Conservation (phyloP, 2,888 invertebrate genomes). For the Drosophila dives region DNA sequence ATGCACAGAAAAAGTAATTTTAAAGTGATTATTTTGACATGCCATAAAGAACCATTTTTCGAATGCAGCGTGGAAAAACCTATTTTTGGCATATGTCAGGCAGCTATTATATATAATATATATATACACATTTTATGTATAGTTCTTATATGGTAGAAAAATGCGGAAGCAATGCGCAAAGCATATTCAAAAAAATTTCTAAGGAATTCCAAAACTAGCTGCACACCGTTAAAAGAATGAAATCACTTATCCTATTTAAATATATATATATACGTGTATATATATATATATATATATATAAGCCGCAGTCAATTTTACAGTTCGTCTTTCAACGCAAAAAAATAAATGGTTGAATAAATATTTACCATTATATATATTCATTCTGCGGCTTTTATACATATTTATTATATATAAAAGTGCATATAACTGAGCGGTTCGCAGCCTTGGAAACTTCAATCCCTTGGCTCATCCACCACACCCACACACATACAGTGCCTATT, state of each 20-base stretch:
- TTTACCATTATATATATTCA: too few relatives aligned
- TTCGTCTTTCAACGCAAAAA: too few relatives aligned
- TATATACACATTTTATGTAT: background rate
- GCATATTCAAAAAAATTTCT: slow-evolving; percentile 7
- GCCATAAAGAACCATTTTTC: slow-evolving; percentile 35
- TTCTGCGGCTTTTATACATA: background rate
- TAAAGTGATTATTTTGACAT: slow-evolving; percentile 51
- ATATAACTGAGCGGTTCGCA: slow-evolving; percentile 6
- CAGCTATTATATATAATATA: slow-evolving; percentile 2
- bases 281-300: too few relatives aligned
- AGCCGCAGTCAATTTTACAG: too few relatives aligned
- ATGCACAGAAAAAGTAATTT: slow-evolving; percentile 31
- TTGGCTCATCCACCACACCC: background rate
- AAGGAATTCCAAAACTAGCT: slow-evolving; percentile 32
- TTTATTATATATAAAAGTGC: background rate
- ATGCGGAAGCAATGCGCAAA: slow-evolving; percentile 40
- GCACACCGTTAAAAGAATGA: slow-evolving; percentile 1
- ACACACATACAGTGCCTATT: background rate
- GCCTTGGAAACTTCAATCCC: slow-evolving; percentile 46
- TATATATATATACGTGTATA: background rate
- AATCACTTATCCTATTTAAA: background rate
- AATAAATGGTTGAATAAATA: too few relatives aligned
- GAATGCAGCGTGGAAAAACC: slow-evolving; percentile 25
- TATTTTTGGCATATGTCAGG: slow-evolving; percentile 48
- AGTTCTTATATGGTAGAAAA: slow-evolving; percentile 24